These are phyloP conservation scores for Gymnogyps californianus DNA, from an alignment of 2,113 vertebrate species.

Conservation along the genomic window DNA sequence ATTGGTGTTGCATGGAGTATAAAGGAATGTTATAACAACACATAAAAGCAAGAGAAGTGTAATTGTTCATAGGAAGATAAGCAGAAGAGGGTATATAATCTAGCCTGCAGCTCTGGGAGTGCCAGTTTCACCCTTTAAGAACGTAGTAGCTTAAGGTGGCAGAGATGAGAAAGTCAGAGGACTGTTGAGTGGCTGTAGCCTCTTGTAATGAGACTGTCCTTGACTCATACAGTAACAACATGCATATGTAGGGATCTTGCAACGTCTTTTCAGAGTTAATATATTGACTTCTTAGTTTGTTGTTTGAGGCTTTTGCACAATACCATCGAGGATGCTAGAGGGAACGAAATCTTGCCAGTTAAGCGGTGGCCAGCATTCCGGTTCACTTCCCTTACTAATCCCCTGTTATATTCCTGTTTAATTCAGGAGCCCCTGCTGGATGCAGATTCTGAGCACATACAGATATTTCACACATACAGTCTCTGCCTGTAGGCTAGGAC, in stretches of 20 bases:
- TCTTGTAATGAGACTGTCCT: background rate
- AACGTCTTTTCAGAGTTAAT: background rate
- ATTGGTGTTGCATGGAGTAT: background rate
- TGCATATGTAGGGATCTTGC: background rate
- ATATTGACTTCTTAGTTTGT: background rate
- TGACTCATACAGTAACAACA: accelerated
- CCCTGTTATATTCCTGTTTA: background rate
- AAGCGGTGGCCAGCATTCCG: accelerated
- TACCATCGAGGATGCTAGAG: background rate
- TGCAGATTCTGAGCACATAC: background rate
- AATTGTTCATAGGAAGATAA: background rate
- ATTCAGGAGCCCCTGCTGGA: background rate
- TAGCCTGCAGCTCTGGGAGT: background rate
- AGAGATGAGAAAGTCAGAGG: background rate
- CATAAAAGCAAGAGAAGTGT: background rate
- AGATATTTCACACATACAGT: background rate
- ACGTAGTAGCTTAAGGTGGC: accelerated
- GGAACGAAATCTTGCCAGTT: background rate
- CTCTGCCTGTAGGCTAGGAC: background rate
- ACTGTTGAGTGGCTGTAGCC: background rate
- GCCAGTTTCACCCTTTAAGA: background rate
- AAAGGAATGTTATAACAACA: background rate
- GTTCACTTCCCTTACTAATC: background rate
- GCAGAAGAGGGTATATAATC: background rate
- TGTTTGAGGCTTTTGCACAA: background rate